Evolutionary conservation across 2,797 vertebrate species (phyloP), one percentile per base, ranked within the genome.

Genomic region (Oreortyx pictus): DNA sequence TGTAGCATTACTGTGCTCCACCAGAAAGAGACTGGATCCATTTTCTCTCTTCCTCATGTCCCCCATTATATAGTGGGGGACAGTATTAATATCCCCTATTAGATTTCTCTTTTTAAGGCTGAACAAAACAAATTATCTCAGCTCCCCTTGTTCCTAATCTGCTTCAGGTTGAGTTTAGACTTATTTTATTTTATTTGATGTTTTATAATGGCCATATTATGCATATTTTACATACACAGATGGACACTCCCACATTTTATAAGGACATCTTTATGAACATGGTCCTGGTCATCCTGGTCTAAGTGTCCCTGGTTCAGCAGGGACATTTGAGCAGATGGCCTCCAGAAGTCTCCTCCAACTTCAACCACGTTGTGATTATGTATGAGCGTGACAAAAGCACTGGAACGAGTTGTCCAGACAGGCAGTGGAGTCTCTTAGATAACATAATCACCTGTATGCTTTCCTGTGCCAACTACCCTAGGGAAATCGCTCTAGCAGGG

Each of bases 151-250:
- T 22, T 71, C 14, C 7, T 9, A 37, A 57, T 16, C 6, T 39
- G 11, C 22, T 85, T 52, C 83, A 61, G 20, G 44, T 44, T 82
- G 35, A 75, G 60, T 75, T 84, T 47, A 80, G 22, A 52, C 73
- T 5, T 71, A 81, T 57, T 14, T 83, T 44, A 8, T 43, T 77
- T 86, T 31, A 66, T 62, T 76, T 50, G 2, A 9, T 57, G 14
- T 43, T 68, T 72, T 29, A 3, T 18, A 68, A 46, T 0, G 2
- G 19, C 27, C 46, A 65, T 52, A 85, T 24, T 35, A 35, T 59
- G 20, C 23, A n/a, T 7, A 29, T 1, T 3, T 2, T 2, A 39
- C 1, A 33, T 7, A 33, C 6, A 44, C 2, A 3, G 1, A 46
- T 3, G 52, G 10, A 62, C 2, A 44, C 3, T 43, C 1, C 31